Percentiles rank a stretch among this genome's conserved stretches.
phyloP scores from a whole-genome alignment of 2,888 invertebrate species.

The Sarcophaga caerulescens region DNA sequence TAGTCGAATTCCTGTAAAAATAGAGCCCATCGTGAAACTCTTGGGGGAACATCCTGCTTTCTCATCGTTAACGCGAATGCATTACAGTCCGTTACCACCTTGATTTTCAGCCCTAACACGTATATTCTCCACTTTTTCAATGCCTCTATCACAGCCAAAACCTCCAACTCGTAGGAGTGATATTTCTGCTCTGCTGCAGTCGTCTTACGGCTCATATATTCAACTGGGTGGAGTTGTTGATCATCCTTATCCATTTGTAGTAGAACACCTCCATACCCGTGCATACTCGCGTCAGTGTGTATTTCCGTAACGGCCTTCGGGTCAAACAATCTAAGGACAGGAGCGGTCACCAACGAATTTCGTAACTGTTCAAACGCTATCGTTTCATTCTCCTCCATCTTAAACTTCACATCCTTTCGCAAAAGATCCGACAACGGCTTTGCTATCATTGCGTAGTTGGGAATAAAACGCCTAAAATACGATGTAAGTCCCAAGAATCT shows the following conservation, averaged over 20 bases:
- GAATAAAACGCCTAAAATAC: conserved; percentile 44
- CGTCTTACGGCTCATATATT: conserved; percentile 25
- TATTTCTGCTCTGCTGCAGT: background rate
- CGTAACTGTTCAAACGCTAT: too few relatives aligned
- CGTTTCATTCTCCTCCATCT: too few relatives aligned
- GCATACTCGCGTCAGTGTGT: conserved; percentile 32
- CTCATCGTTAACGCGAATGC: too few relatives aligned
- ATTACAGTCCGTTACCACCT: too few relatives aligned
- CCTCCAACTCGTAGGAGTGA: conserved; percentile 28
- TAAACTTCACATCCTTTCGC: too few relatives aligned
- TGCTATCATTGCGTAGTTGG: too few relatives aligned
- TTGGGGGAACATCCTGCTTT: too few relatives aligned
- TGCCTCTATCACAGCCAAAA: too few relatives aligned
- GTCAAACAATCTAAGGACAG: conserved; percentile 27
- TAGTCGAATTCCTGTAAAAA: too few relatives aligned
- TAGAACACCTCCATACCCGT: conserved; percentile 23
- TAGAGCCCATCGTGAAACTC: too few relatives aligned
- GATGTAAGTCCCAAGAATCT: conserved; percentile 55
- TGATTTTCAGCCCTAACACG: too few relatives aligned
- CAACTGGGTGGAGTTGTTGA: conserved; percentile 11
- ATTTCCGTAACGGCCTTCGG: conserved; percentile 17
- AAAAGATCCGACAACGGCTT: conserved; percentile 7
- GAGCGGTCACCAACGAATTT: background rate
- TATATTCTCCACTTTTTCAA: too few relatives aligned
- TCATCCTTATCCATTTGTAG: conserved; percentile 15